Evolutionary conservation across 1,140 invertebrate species (phyloP), one percentile per base, ranked within the genome.

Genomic region (Venustaconcha ellipsiformis): DNA sequence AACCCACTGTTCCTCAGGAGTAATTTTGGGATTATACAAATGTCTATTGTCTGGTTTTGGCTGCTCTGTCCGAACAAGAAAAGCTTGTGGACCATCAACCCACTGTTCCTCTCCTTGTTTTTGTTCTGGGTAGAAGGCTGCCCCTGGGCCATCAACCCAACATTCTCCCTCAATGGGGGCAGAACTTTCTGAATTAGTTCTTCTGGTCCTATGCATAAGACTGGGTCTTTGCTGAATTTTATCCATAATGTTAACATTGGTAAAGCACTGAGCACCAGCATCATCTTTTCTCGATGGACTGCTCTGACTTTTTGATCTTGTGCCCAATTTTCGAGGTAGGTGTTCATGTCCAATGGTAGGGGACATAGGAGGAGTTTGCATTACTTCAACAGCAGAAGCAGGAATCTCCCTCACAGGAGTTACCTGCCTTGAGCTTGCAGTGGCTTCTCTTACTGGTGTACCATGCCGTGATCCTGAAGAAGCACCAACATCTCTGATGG

Each of bases 101-200:
- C 88, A 89, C 63, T 83, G 81, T 79, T 89, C 88, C 58, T 74
- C 71, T 63, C 70, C 73, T 64, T 80, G 79, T 56, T 78, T 79
- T 48, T 78, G 76, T 37, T 87, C 86, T 15, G 86, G 80, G 72
- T 85, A 86, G 30, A 86, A 83, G 48, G 82, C 80, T 14, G 83
- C 85, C 13, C 85, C 92, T 0, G 97, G 97, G 2, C 97, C 97
- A 90, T 99, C 97, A 70, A 99, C 96, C 97, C 97, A 99, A 84
- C 97, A 95, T 86, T 98, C 96, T 82, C 97, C 96, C 57, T 78
- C 78, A 63, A 55, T 65, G 60, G 74, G 65, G 14, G 69, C 67
- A 17, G 68, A 60, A 68, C 63, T 72, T 48, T 48, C 37, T 48
- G 37, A 48, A 48, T 48, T 11, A 48, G 71, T 70, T 14, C 75